Evolutionary conservation across 2,888 invertebrate species (phyloP).

Genomic region (Dynastes grantii): DNA sequence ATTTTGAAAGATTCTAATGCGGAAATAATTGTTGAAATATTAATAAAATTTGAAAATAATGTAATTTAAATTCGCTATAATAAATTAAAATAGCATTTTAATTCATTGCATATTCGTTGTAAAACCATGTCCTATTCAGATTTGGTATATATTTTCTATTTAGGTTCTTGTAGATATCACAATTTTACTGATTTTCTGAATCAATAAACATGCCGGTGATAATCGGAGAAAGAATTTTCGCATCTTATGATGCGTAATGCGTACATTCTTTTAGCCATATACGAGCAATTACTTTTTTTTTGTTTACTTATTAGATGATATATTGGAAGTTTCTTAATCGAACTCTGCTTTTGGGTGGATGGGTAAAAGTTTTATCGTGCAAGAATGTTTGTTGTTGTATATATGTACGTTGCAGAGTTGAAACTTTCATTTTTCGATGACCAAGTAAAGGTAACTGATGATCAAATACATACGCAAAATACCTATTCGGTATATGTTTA

Average conservation of each 20-base stretch:
- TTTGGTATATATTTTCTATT: no score
- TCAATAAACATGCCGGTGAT: background rate
- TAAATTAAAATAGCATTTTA: no score
- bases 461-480: constrained; percentile 6
- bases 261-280: constrained; percentile 13
- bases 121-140: no score
- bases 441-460: constrained; percentile 33
- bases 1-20: no score
- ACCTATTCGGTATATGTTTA: background rate
- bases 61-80: no score
- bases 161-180: no score
- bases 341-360: constrained; percentile 31
- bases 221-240: background rate
- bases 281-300: constrained; percentile 12
- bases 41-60: no score
- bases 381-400: constrained; percentile 42
- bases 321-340: constrained; percentile 33
- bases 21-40: no score
- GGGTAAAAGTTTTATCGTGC: constrained; percentile 42
- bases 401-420: background rate
- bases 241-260: constrained; percentile 16
- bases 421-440: constrained; percentile 45
- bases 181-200: background rate
- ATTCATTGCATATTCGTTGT: no score
- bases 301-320: constrained; percentile 17